Evolutionary conservation across 2,888 invertebrate species (phyloP).

Genomic region (Anodontia alba): DNA sequence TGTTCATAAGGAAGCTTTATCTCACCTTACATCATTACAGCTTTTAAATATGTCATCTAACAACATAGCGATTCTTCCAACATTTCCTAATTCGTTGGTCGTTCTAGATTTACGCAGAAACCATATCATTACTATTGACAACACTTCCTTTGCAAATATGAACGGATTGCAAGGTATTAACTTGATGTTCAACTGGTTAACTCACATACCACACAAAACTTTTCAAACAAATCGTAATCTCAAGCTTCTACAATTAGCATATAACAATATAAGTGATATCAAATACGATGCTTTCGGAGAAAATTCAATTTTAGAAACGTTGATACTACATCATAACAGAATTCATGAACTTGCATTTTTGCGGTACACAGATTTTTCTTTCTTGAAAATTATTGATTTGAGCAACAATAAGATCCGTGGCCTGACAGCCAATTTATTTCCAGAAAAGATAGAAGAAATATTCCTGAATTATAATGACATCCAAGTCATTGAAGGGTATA

Average conservation of each 20-base stretch:
- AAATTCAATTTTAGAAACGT: neutral
- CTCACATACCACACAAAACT: neutral
- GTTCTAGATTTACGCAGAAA: conserved; percentile 15
- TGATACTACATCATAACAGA: conserved; percentile 1
- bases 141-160: neutral
- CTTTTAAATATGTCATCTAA: neutral
- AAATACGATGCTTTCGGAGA: neutral
- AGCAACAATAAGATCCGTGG: neutral
- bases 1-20: neutral
- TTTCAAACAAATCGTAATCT: conserved; percentile 2
- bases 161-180: neutral
- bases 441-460: neutral
- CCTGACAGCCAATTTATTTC: neutral
- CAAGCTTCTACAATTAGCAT: neutral
- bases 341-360: neutral
- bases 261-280: neutral
- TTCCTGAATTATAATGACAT: neutral
- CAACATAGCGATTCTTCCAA: neutral
- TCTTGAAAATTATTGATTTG: neutral
- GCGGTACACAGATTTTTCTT: neutral
- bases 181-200: neutral
- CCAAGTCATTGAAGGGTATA: neutral
- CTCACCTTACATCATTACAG: neutral
- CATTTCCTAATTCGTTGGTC: neutral
- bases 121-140: neutral